phyloP scores from a whole-genome alignment of 2,888 invertebrate genomes.

The Sussaba pulchella region DNA sequence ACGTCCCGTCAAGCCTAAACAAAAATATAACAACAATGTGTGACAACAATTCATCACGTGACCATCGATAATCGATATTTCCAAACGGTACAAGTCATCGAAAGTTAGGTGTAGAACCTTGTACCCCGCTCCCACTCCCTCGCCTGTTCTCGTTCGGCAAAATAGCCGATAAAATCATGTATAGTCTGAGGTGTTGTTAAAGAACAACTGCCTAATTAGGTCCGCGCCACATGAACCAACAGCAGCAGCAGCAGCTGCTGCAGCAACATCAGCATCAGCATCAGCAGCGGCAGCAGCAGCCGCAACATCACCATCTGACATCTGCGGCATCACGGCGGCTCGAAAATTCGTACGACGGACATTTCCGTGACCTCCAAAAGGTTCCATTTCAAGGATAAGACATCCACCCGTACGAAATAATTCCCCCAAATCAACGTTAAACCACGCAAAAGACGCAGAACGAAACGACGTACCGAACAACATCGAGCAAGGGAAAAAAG shows the following conservation, averaged over 20 bases:
- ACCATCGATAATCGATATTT: conserved; percentile 51
- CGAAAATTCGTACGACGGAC: conserved; percentile 52
- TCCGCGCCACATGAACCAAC: conserved; percentile 55
- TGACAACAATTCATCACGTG: conserved; percentile 30
- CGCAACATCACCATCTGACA: conserved; percentile 50
- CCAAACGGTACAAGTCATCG: conserved; percentile 30
- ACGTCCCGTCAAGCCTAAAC: too few relatives aligned
- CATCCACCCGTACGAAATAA: conserved; percentile 20
- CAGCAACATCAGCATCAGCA: conserved; percentile 34
- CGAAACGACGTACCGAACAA: neutral
- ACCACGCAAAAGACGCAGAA: neutral
- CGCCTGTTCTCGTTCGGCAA: neutral
- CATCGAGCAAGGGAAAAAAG: neutral
- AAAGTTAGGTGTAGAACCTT: conserved; percentile 22
- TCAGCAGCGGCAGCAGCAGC: conserved; percentile 4
- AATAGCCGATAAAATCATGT: conserved; percentile 14
- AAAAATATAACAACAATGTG: conserved; percentile 4
- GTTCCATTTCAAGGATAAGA: conserved; percentile 21
- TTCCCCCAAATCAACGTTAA: neutral
- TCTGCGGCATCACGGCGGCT: conserved; percentile 39
- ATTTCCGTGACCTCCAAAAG: conserved; percentile 45
- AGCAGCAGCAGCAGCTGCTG: conserved; percentile 5
- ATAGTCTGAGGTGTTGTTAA: conserved; percentile 53
- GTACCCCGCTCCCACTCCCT: conserved; percentile 8
- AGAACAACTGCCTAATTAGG: conserved; percentile 63